Base-by-base conservation (phyloP, 2,797 vertebrate species). In the Spatula versicolor region DNA sequence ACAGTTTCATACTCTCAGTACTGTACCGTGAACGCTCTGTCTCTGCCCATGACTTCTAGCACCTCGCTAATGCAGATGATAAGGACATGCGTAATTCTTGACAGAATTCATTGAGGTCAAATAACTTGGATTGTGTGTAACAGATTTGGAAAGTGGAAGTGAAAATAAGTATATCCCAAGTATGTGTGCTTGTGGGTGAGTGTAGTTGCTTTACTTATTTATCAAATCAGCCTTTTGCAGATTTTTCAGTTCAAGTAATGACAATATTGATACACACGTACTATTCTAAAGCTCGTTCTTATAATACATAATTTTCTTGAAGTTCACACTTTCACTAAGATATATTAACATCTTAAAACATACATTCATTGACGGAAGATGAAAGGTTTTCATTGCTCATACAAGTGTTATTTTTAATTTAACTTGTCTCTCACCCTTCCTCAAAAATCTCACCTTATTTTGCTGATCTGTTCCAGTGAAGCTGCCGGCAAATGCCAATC, bases 391-490 rank as follows among this genome's bases (percentile, higher is more conserved):
- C 17, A n/a, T 80, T 88, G 60, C 58, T 85, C 28, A 52, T 62
- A 45, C 41, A 75, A 23, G 25, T 16, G 23, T 90, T 93, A 62
- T 64, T 94, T 67, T 85, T 93, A 79, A 86, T 92, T 91, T 93
- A 83, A 66, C 45, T 82, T 80, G 39, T 87, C 78, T 95, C 48
- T 72, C 77, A 68, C 54, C n/a, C 91, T 85, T 58, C 62, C 54
- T 77, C 43, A 72, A 55, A 91, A 83, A 78, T 83, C 62, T 91
- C 79, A 89, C 62, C 58, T 77, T 30, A 37, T 91, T 90, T 79
- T 81, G 46, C 35, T 67, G 76, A 83, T 88, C 31, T 66, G 25
- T 83, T 75, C 45, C 71, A 76, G 74, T 35, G 88, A 86, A 84
- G 37, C 59, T 96, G 85, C 92, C 87, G 73, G 46, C 58, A 84